Percentiles rank a stretch among this genome's conserved stretches.
Conservation (phyloP, 2,888 invertebrate genomes). For the Lordiphosa fenestrarum region DNA sequence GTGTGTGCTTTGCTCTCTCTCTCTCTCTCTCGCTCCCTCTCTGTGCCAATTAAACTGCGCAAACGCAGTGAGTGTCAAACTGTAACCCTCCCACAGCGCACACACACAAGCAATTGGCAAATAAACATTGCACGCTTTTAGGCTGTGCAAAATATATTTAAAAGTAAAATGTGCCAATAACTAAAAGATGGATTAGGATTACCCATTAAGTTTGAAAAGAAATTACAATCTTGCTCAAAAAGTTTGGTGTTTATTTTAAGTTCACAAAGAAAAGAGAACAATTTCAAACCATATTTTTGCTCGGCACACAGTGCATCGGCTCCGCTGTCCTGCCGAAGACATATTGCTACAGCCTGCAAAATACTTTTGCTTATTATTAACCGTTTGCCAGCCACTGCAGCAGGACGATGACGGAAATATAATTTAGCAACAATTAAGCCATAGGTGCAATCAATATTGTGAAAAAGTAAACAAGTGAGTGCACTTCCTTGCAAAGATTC, state of each 20-base stretch:
- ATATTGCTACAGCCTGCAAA: conserved; percentile 31
- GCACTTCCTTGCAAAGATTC: no score
- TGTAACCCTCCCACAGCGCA: conserved; percentile 6
- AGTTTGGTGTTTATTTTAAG: no score
- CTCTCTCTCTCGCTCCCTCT: conserved; percentile 1
- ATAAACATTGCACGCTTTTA: conserved; percentile 63
- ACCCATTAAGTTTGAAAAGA: conserved; percentile 2
- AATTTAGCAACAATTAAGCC: conserved; percentile 23
- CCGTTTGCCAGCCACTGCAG: conserved; percentile 53
- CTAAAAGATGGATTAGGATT: not conserved
- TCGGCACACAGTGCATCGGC: not conserved
- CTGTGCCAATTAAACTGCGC: conserved; percentile 35
- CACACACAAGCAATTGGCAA: conserved; percentile 27
- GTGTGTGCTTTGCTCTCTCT: not conserved
- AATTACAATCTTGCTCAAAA: no score
- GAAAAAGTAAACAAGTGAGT: conserved; percentile 49
- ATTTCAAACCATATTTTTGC: not conserved
- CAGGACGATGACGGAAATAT: conserved; percentile 46
- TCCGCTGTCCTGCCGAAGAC: no score
- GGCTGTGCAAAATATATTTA: conserved; percentile 46
- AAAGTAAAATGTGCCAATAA: not conserved
- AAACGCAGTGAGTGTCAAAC: conserved; percentile 44
- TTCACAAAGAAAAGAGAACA: not conserved
- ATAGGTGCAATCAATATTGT: conserved; percentile 58
- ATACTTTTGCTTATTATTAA: conserved; percentile 54